phyloP scores from a whole-genome alignment of 2,797 vertebrate genomes.

The Notamacropus eugenii region DNA sequence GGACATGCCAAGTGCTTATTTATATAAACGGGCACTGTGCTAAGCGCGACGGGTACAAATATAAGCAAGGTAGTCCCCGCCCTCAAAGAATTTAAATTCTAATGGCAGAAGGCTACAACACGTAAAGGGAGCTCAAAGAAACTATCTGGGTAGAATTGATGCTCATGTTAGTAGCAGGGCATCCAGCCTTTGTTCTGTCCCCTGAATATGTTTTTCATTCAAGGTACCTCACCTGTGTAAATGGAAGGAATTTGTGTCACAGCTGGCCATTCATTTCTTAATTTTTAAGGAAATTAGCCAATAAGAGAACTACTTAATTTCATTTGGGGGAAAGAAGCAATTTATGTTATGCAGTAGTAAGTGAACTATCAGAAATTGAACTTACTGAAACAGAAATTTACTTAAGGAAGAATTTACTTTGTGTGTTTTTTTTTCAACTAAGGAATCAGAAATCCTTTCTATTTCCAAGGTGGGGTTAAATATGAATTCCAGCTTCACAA shows the following conservation, averaged over 20 bases:
- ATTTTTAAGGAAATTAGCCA: conserved; percentile 21
- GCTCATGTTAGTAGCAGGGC: neutral
- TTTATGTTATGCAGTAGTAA: conserved; percentile 37
- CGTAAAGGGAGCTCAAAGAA: conserved; percentile 27
- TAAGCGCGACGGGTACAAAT: neutral
- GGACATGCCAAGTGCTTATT: neutral
- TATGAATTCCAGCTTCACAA: neutral
- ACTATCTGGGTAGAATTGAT: neutral
- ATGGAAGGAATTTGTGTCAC: conserved; percentile 17
- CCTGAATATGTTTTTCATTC: neutral
- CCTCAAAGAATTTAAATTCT: neutral
- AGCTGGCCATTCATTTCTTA: conserved; percentile 1
- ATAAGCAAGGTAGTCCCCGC: neutral
- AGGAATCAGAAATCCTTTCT: conserved; percentile 33
- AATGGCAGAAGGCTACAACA: neutral
- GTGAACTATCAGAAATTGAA: conserved; percentile 9
- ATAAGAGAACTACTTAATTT: conserved; percentile 11
- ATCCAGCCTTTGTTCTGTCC: neutral
- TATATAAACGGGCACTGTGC: neutral
- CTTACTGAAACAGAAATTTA: neutral
- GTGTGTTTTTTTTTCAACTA: conserved; percentile 23
- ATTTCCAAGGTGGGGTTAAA: conserved; percentile 30
- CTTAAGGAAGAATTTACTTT: conserved; percentile 31
- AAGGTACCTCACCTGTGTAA: neutral
- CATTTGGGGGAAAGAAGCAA: conserved; percentile 10